These are phyloP conservation scores for Lasioglossum morio DNA, from an alignment of 2,888 invertebrate species.

Conservation along the genomic window DNA sequence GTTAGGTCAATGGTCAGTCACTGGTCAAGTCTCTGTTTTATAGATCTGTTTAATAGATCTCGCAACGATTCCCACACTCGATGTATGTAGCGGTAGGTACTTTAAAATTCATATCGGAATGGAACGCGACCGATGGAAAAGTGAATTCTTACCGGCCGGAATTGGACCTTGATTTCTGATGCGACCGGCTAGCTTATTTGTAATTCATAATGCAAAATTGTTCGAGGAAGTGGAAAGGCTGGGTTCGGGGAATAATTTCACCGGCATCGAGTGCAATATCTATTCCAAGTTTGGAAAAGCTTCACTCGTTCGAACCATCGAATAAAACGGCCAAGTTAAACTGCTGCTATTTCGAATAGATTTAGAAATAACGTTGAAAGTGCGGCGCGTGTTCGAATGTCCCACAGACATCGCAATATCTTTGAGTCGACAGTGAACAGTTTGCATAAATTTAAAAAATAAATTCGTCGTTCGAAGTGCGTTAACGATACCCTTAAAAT, in stretches of 20 bases:
- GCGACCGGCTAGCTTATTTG: constrained; percentile 44
- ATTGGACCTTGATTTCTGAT: constrained; percentile 11
- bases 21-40: no score
- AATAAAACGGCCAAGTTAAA: background rate
- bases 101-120: constrained; percentile 11
- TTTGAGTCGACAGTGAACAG: background rate
- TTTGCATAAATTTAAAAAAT: background rate
- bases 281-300: background rate
- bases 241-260: constrained; percentile 37
- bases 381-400: background rate
- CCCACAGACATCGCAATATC: background rate
- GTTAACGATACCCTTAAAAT: background rate
- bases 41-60: background rate
- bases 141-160: background rate
- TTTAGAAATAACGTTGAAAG: constrained; percentile 36
- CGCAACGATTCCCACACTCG: background rate
- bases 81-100: background rate
- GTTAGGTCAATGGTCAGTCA: constrained; percentile 34
- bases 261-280: background rate
- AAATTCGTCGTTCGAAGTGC: constrained; percentile 22
- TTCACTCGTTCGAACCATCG: background rate
- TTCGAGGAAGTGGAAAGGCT: constrained; percentile 14
- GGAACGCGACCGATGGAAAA: background rate
- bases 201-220: constrained; percentile 57
- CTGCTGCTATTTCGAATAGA: background rate